Conservation (phyloP, 53 echinoderm and acorn worm species). For the Mesocentrotus franciscanus region DNA sequence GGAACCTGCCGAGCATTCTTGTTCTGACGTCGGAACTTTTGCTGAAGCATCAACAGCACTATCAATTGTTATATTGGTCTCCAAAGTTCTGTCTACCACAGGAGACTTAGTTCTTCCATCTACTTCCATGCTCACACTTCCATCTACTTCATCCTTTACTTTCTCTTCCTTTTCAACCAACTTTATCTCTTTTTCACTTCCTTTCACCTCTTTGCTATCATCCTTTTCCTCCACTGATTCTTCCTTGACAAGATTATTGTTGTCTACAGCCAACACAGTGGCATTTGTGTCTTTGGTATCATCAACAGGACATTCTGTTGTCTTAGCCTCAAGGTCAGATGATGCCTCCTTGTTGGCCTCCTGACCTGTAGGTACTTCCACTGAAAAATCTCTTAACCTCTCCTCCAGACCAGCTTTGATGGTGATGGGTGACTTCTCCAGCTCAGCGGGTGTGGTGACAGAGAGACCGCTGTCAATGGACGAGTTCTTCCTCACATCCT, state of each 20-base stretch:
- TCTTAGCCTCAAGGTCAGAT: slow-evolving; percentile 17
- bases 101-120: slow-evolving; percentile 50
- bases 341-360: neutral
- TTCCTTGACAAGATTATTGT: slow-evolving; percentile 58
- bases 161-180: slow-evolving; percentile 25
- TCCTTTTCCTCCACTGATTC: neutral
- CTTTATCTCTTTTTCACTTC: neutral
- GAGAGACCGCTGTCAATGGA: slow-evolving; percentile 97
- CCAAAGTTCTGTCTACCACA: neutral
- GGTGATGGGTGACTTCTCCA: slow-evolving; percentile 70
- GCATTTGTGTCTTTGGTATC: slow-evolving; percentile 36
- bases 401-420: slow-evolving; percentile 57
- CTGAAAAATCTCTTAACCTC: slow-evolving; percentile 60
- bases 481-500: slow-evolving; percentile 91
- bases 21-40: neutral
- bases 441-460: slow-evolving; percentile 93
- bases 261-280: slow-evolving; percentile 20
- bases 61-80: neutral
- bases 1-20: neutral
- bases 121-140: neutral
- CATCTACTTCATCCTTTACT: slow-evolving; percentile 46
- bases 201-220: neutral
- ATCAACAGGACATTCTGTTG: neutral
- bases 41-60: slow-evolving; percentile 15
- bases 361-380: neutral